Evolutionary conservation across 2,797 vertebrate genomes (phyloP).

Genomic region (Cryptoblepharus egeriae): DNA sequence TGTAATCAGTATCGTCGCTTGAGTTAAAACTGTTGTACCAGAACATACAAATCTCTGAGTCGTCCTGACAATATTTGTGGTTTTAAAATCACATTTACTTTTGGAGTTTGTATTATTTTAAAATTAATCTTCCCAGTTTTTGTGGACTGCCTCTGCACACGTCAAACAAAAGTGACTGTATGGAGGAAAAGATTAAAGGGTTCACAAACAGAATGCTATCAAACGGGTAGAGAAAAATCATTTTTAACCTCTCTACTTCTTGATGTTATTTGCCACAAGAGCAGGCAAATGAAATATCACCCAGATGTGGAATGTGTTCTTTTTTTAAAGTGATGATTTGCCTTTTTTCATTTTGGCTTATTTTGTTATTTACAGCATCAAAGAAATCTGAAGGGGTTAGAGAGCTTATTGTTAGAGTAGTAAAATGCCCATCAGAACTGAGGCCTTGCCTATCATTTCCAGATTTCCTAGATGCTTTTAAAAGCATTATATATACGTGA

Average conservation of each 20-base stretch:
- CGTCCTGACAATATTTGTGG: constrained; percentile 33
- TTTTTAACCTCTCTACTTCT: background rate
- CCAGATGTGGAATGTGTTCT: background rate
- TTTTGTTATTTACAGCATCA: constrained; percentile 7
- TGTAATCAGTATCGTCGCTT: constrained; percentile 34
- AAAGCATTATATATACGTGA: background rate
- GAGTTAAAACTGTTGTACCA: constrained; percentile 32
- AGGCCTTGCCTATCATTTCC: background rate
- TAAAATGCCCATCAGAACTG: constrained; percentile 1
- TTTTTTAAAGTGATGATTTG: background rate
- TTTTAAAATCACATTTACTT: constrained; percentile 54
- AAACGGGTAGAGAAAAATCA: constrained; percentile 47
- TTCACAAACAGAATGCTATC: constrained; percentile 51
- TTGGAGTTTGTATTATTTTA: constrained; percentile 45
- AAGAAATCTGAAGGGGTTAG: background rate
- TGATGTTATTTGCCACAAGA: constrained; percentile 7
- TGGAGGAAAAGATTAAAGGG: constrained; percentile 35
- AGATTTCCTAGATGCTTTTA: background rate
- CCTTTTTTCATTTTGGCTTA: constrained; percentile 13
- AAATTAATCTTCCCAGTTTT: constrained; percentile 42
- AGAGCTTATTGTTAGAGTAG: constrained; percentile 11
- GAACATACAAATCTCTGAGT: constrained; percentile 23
- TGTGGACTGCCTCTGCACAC: constrained; percentile 46
- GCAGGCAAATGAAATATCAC: constrained; percentile 43
- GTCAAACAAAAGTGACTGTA: constrained; percentile 36